Base-by-base conservation (phyloP, 2,113 vertebrate genomes). In the Cyphomyrus plagiostoma region DNA sequence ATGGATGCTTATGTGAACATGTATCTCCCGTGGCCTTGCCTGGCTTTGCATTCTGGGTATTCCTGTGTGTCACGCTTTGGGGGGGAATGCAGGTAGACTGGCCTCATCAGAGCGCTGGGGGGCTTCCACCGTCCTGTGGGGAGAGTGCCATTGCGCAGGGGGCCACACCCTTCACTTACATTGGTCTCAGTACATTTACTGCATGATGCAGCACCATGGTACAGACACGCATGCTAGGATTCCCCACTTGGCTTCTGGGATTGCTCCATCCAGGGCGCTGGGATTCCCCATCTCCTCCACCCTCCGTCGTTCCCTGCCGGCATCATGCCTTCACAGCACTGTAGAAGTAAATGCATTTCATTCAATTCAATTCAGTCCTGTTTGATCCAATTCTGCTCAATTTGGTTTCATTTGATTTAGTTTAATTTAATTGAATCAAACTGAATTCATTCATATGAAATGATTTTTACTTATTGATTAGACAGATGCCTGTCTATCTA, bases 161-260 rank as follows among this genome's bases (percentile, higher is more conserved):
- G 0, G 70, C 89, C 85, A 3, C 56, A 90, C 91, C 70, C 17
- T 94, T 85, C 91, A 74, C 62, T 82, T 80, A 48, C 74, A 95
- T 95, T 52, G 96, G 96, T 97, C 96, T 96, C 95, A 96, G 95
- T 93, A 85, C 96, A 97, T 97, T 97, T 97, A 95, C 95, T 95
- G 77, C 94, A 94, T 96, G 97, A 96, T 96, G 56, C 21, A 62
- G 23, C 56, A 62, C 21, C 62, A 0, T 30, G 62, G n/a, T 13
- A 26, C 62, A 11, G 62, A 11, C n/a, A 30, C 9, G 1, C 62
- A 70, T 30, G 10, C n/a, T 70, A 1, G 62, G n/a, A 70, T 26
- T 70, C 23, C 62, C 58, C 58, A 66, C 62, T 9, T 26, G 62
- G 62, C 10, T 66, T 9, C 84, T 74, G 45, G 52, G 52, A 53